A percentile compares a stretch with the other conserved stretches of the same genome.
phyloP scores from a whole-genome alignment of 2,113 vertebrate species.

The Carlito syrichta region DNA sequence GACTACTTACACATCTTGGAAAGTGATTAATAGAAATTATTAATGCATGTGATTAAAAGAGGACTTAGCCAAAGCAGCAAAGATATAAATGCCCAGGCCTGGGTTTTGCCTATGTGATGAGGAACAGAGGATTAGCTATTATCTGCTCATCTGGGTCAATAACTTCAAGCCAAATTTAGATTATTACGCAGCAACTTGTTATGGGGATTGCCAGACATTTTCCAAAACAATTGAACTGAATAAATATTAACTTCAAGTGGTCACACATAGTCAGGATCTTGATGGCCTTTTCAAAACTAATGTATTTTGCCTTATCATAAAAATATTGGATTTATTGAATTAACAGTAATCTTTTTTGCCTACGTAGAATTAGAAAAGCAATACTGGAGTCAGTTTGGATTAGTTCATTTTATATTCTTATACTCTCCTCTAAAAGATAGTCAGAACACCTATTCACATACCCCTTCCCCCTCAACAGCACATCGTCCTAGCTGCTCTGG shows the following conservation, averaged over 20 bases:
- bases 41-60: neutral
- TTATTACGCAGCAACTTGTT: neutral
- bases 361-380: slow-evolving; percentile 35
- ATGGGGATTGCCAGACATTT: neutral
- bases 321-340: slow-evolving; percentile 21
- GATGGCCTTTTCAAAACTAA: slow-evolving; percentile 10
- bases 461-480: neutral
- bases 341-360: neutral
- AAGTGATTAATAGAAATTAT: neutral
- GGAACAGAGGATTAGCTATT: neutral
- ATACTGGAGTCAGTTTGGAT: slow-evolving; percentile 15
- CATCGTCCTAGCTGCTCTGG: neutral
- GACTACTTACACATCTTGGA: neutral
- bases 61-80: neutral
- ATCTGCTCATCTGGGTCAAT: neutral
- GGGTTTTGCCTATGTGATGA: neutral
- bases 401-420: neutral
- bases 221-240: neutral
- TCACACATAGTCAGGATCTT: neutral
- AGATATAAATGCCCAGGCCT: neutral
- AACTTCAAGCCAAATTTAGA: neutral
- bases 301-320: neutral
- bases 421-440: neutral
- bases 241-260: neutral
- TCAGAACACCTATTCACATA: neutral